Evolutionary conservation across 2,888 invertebrate species (phyloP).

Genomic region (Cordilura impudica): DNA sequence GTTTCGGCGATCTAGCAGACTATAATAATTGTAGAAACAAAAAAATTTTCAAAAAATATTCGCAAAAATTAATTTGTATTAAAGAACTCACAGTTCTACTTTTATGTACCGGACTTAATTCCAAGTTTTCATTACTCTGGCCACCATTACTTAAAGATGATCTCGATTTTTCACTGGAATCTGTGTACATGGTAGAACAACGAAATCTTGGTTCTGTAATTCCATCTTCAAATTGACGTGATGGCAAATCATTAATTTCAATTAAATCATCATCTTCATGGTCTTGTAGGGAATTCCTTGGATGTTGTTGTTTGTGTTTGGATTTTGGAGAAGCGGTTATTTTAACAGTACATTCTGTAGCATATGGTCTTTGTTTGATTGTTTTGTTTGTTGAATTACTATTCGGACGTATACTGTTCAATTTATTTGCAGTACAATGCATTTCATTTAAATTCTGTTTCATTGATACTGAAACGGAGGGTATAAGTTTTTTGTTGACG

Average conservation of each 20-base stretch:
- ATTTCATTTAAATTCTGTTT: conserved; percentile 76
- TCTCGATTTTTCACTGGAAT: conserved; percentile 46
- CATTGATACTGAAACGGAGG: conserved; percentile 73
- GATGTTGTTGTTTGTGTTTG: neutral
- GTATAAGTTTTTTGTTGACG: conserved; percentile 65
- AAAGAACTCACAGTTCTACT: conserved; percentile 71
- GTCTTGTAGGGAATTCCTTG: neutral
- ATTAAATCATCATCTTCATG: conserved; percentile 50
- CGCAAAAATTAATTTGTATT: neutral
- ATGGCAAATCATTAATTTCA: conserved; percentile 55
- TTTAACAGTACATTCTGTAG: conserved; percentile 71
- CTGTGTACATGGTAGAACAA: conserved; percentile 72
- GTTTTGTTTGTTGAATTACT: conserved; percentile 64
- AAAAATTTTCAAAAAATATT: conserved; percentile 10
- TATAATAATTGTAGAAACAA: conserved; percentile 60
- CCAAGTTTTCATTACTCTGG: conserved; percentile 53
- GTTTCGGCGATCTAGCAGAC: conserved; percentile 74
- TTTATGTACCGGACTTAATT: conserved; percentile 73
- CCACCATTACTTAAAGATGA: conserved; percentile 27
- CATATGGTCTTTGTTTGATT: conserved; percentile 43
- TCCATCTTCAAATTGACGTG: conserved; percentile 25
- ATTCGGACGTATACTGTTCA: conserved; percentile 46
- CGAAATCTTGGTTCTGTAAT: conserved; percentile 65
- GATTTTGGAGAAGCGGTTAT: conserved; percentile 39
- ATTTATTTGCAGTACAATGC: conserved; percentile 69